These are phyloP conservation scores for Desoria tigrina DNA, from an alignment of 2,888 invertebrate genomes.

Conservation along the genomic window DNA sequence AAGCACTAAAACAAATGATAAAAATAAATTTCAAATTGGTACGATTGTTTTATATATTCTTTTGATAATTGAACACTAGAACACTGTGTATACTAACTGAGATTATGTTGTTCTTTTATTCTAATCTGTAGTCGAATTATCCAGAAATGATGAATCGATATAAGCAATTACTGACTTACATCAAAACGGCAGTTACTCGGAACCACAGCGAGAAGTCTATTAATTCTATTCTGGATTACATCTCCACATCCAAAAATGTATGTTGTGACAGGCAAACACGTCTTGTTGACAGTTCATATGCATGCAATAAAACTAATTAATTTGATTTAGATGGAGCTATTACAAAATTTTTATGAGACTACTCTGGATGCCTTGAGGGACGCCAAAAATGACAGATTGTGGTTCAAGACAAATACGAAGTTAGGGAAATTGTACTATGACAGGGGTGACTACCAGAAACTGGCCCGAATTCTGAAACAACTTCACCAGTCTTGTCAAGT, in stretches of 20 bases:
- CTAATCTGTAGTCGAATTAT: conserved; percentile 80
- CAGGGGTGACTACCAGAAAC: conserved; percentile 86
- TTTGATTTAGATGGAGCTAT: conserved; percentile 80
- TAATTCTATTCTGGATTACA: conserved; percentile 98
- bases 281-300: too few relatives aligned
- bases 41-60: too few relatives aligned
- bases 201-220: conserved; percentile 99
- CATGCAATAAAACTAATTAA: too few relatives aligned
- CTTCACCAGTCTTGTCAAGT: conserved; percentile 95
- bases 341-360: conserved; percentile 98
- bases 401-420: conserved; percentile 99
- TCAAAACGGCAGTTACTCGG: conserved; percentile 97
- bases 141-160: conserved; percentile 94
- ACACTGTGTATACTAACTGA: neutral
- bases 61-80: neutral
- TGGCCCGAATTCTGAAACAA: conserved; percentile 95
- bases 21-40: conserved; percentile 98
- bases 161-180: conserved; percentile 94
- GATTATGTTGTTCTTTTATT: conserved; percentile 60
- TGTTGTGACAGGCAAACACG: too few relatives aligned
- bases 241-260: conserved; percentile 98
- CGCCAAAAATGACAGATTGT: conserved; percentile 96
- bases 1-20: conserved; percentile 99
- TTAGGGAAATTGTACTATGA: conserved; percentile 97
- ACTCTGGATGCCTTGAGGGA: conserved; percentile 91